Conservation (phyloP, 2,113 vertebrate genomes). For the Leptobrachium leishanense region DNA sequence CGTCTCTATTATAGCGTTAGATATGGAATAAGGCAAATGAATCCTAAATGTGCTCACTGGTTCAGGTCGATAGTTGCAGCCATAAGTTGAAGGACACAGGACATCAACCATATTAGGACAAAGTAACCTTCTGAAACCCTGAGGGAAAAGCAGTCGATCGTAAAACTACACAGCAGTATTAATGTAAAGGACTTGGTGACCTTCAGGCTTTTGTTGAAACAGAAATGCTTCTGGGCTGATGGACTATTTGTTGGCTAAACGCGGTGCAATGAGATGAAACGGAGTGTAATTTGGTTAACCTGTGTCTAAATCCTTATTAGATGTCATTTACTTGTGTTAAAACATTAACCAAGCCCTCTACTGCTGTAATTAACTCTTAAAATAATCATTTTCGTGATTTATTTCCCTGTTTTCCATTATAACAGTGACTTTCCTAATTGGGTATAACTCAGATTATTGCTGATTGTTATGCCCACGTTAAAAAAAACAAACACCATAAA, state of each 20-base stretch:
- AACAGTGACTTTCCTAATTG: slow-evolving; percentile 48
- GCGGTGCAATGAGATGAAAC: not conserved
- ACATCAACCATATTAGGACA: not conserved
- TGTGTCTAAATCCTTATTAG: slow-evolving; percentile 41
- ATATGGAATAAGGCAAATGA: too few relatives aligned
- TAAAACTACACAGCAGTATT: not conserved
- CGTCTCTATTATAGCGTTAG: too few relatives aligned
- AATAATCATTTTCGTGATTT: slow-evolving; percentile 34
- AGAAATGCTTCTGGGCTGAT: not conserved
- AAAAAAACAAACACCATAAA: not conserved
- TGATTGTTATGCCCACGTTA: slow-evolving; percentile 50
- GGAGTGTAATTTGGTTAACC: slow-evolving; percentile 40
- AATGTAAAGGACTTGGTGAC: slow-evolving; percentile 24
- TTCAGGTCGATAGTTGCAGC: slow-evolving; percentile 24
- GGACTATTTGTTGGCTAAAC: not conserved
- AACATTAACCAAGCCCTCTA: slow-evolving; percentile 28
- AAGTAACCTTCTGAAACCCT: not conserved
- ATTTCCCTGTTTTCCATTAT: slow-evolving; percentile 40
- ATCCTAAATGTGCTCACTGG: too few relatives aligned
- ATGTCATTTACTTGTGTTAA: slow-evolving; percentile 39
- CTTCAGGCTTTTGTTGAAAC: slow-evolving; percentile 45
- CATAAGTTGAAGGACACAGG: not conserved
- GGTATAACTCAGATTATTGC: slow-evolving; percentile 50
- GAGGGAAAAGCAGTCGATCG: not conserved
- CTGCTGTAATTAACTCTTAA: slow-evolving; percentile 22